Evolutionary conservation across 2,797 vertebrate genomes (phyloP).

Genomic region (Etheostoma nigrum): DNA sequence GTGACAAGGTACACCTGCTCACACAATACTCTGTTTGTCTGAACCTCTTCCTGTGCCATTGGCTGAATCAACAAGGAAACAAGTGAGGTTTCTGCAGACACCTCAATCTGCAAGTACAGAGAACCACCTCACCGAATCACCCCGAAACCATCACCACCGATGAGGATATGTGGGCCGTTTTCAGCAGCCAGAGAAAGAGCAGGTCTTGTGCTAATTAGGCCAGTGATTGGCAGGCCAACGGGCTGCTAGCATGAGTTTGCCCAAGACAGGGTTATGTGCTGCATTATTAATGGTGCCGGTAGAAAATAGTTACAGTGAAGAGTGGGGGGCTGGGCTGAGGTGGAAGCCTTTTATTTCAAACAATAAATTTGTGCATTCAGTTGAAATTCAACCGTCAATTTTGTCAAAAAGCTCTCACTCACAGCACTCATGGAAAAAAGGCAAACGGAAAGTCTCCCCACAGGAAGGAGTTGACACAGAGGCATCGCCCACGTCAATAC

Average conservation of each 20-base stretch:
- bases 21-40: conserved; percentile 23
- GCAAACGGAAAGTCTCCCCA: conserved; percentile 96
- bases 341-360: conserved; percentile 35
- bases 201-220: conserved; percentile 54
- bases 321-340: conserved; percentile 5
- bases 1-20: conserved; percentile 30
- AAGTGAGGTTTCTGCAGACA: conserved; percentile 32
- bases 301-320: conserved; percentile 30
- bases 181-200: conserved; percentile 30
- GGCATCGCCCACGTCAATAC: conserved; percentile 89
- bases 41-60: conserved; percentile 59
- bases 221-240: conserved; percentile 47
- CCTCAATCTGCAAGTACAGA: conserved; percentile 22
- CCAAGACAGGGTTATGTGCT: conserved; percentile 53
- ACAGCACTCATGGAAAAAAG: conserved; percentile 78
- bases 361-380: conserved; percentile 40
- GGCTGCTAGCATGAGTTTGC: conserved; percentile 43
- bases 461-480: conserved; percentile 90
- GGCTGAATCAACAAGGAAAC: conserved; percentile 47
- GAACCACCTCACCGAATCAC: conserved; percentile 21
- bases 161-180: conserved; percentile 29
- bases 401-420: conserved; percentile 48
- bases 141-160: conserved; percentile 20
- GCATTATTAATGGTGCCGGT: conserved; percentile 54
- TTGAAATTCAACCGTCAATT: conserved; percentile 49